Evolutionary conservation across 1,140 invertebrate species (phyloP).

Genomic region (Formica selysi): DNA sequence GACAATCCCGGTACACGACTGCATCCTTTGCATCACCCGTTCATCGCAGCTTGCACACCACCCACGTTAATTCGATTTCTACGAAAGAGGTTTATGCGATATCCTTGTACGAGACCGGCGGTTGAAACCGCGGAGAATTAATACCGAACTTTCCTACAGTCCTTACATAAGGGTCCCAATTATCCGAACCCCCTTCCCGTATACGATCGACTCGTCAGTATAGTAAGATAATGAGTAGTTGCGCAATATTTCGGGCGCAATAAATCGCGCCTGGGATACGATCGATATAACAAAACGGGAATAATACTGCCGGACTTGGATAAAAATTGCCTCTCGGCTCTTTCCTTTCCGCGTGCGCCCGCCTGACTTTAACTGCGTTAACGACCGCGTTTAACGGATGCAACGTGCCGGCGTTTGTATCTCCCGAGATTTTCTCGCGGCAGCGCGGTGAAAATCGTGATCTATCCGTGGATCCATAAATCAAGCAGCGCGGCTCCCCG

Average conservation of each 20-base stretch:
- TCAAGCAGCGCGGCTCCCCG: slow-evolving; percentile 28
- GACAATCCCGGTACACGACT: too few relatives aligned
- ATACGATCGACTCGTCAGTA: slow-evolving; percentile 55
- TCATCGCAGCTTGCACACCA: too few relatives aligned
- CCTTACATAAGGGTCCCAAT: slow-evolving; percentile 66
- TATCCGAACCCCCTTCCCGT: slow-evolving; percentile 7
- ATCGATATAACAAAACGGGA: slow-evolving; percentile 21
- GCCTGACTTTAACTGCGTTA: background rate
- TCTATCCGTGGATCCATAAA: slow-evolving; percentile 48
- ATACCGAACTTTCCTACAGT: slow-evolving; percentile 60
- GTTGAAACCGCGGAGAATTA: background rate
- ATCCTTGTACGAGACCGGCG: background rate
- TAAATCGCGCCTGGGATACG: slow-evolving; percentile 27
- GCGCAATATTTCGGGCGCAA: slow-evolving; percentile 37
- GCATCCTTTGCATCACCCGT: too few relatives aligned
- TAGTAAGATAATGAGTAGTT: slow-evolving; percentile 51
- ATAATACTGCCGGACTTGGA: background rate
- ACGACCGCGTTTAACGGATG: slow-evolving; percentile 9
- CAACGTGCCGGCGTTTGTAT: background rate
- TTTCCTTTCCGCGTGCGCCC: slow-evolving; percentile 20
- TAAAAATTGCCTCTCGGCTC: background rate
- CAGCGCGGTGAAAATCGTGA: slow-evolving; percentile 16
- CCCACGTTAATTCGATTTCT: too few relatives aligned
- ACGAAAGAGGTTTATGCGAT: background rate
- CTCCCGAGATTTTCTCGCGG: slow-evolving; percentile 38